Evolutionary conservation across 2,888 invertebrate genomes (phyloP), one percentile per base, ranked within the genome.

Genomic region (Lepidonotus clava): DNA sequence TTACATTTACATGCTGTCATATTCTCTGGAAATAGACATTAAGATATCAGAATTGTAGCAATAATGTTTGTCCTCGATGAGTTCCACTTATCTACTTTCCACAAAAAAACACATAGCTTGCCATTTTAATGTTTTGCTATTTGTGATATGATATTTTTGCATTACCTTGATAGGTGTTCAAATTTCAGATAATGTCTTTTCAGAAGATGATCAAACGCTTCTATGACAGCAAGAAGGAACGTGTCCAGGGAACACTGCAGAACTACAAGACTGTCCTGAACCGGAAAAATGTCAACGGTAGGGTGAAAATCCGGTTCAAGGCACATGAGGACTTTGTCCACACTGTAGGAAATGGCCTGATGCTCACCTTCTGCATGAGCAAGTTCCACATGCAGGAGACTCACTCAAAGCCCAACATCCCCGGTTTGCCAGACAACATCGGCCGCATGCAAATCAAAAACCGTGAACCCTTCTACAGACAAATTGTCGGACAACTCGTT

Each of bases 301-400:
- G 36, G 24, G 76, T 76, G 8, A 76, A 76, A 34, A 5, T 2
- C 8, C 18, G 38, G 38, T 76, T 5, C 41, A 34, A 76, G 41
- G 76, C 76, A 0, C 76, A 76, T 41, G 38, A 40, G 24, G 76
- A 76, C n/a, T 76, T 76, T 41, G 41, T 76, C 14, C 8, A 21
- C 40, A 76, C 76, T n/a, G 76, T 76, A 36, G 76, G 76, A 1
- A 14, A 32, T n/a, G 76, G 76, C 2, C 34, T 76, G 0, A n/a
- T 76, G 8, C 18, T 76, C 24, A 21, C 32, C 4, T n/a, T 76
- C 1, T 1, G 4, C 21, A n/a, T 76, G 5, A n/a, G 36, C 18
- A 24, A 76, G 8, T 24, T 61, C 28, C 1, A 28, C 24, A 61
- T 61, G 61, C 8, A 24, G 28, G 24, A n/a, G 28, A n/a, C 28